These are phyloP conservation scores for Chaitophorus viminalis DNA, from an alignment of 2,888 invertebrate species.

Conservation along the genomic window DNA sequence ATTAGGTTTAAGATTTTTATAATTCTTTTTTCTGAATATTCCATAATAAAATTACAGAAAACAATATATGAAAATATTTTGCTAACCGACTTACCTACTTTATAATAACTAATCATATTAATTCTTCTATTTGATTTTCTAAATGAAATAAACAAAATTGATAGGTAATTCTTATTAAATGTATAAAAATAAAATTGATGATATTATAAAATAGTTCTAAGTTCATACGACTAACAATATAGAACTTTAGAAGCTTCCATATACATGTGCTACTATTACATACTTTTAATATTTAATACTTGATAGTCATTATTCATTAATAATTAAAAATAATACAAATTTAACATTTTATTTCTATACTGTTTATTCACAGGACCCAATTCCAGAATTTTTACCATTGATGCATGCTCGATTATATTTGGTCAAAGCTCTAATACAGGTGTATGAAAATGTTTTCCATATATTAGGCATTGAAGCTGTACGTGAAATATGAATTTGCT, in stretches of 20 bases:
- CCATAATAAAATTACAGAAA: too few relatives aligned
- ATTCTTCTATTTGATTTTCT: too few relatives aligned
- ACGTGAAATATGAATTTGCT: conserved; percentile 72
- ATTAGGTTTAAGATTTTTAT: too few relatives aligned
- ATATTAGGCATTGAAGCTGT: conserved; percentile 74
- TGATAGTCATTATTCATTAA: too few relatives aligned
- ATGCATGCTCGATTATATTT: conserved; percentile 78
- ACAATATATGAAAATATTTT: too few relatives aligned
- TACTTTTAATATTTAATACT: background rate
- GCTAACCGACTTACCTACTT: too few relatives aligned
- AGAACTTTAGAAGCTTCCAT: background rate
- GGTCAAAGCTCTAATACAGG: conserved; percentile 73
- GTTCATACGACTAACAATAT: background rate
- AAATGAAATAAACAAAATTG: too few relatives aligned
- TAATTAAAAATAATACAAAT: background rate
- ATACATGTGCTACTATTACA: background rate
- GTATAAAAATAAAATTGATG: too few relatives aligned
- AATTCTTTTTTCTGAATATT: too few relatives aligned
- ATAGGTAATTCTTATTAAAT: too few relatives aligned
- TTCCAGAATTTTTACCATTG: conserved; percentile 75
- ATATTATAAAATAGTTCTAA: too few relatives aligned
- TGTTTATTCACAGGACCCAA: conserved; percentile 72
- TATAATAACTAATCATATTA: too few relatives aligned
- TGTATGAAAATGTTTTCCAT: conserved; percentile 74
- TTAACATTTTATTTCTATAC: background rate